Conservation (phyloP, 1,140 invertebrate genomes). For the Archegozetes longisetosus region DNA sequence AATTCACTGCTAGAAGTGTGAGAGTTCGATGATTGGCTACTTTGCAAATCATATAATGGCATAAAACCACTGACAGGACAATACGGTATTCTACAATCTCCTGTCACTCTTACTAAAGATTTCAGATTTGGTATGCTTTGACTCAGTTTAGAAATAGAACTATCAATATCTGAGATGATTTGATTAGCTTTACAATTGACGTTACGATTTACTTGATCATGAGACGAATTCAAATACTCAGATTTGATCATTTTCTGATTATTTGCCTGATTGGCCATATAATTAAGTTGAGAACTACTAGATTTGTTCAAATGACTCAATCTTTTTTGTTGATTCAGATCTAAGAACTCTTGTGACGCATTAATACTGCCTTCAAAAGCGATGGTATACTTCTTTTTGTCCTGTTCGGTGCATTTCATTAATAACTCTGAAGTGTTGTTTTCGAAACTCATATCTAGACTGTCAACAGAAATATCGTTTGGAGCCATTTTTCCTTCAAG, state of each 20-base stretch:
- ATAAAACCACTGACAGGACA: constrained; percentile 21
- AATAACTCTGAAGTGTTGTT: constrained; percentile 51
- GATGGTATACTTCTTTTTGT: constrained; percentile 86
- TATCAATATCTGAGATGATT: neutral
- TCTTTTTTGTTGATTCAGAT: neutral
- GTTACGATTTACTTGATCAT: no score
- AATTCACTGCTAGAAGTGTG: constrained; percentile 32
- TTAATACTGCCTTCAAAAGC: constrained; percentile 63
- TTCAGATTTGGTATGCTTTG: constrained; percentile 52
- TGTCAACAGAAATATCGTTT: constrained; percentile 55
- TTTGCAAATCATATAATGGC: constrained; percentile 46
- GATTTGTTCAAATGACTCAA: constrained; percentile 12
- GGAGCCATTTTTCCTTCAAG: neutral
- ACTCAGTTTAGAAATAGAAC: constrained; percentile 29
- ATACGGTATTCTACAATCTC: neutral
- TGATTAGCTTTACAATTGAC: neutral
- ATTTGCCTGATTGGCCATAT: no score
- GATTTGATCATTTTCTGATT: neutral
- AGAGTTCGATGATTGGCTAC: constrained; percentile 30
- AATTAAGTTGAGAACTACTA: constrained; percentile 12
- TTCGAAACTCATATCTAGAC: constrained; percentile 60
- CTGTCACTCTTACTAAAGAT: constrained; percentile 2
- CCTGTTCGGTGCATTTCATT: constrained; percentile 55
- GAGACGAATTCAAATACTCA: neutral
- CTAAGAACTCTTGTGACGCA: neutral